phyloP scores from a whole-genome alignment of 2,888 invertebrate species.

The Ellobium chinense region DNA sequence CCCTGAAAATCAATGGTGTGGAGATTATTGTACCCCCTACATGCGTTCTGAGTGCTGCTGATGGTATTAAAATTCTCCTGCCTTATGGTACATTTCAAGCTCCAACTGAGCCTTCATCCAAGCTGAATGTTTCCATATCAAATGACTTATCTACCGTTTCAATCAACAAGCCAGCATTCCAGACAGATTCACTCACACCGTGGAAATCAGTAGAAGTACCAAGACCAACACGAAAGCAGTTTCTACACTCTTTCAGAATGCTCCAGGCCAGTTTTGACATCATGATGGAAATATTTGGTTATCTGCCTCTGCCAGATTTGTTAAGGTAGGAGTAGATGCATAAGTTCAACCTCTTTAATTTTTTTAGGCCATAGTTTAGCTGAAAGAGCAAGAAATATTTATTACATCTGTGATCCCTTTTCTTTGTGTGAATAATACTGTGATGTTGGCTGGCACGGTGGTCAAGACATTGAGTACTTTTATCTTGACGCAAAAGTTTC shows the following conservation, averaged over 20 bases:
- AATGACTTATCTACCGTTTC: background rate
- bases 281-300: conserved; percentile 28
- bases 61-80: background rate
- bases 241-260: conserved; percentile 12
- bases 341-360: too few relatives aligned
- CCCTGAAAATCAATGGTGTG: background rate
- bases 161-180: background rate
- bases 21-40: background rate
- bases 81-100: background rate
- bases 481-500: too few relatives aligned
- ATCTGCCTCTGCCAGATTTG: conserved; percentile 14
- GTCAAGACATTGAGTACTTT: too few relatives aligned
- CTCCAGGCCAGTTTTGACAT: conserved; percentile 13
- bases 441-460: too few relatives aligned
- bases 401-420: too few relatives aligned
- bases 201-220: background rate
- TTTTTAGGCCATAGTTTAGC: too few relatives aligned
- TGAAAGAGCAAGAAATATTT: too few relatives aligned
- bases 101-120: background rate
- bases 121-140: background rate
- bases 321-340: conserved; percentile 29
- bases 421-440: too few relatives aligned
- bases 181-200: background rate
- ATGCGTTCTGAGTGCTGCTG: background rate
- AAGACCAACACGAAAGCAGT: background rate